A percentile compares a stretch with the other conserved stretches of the same genome.
Evolutionary conservation across 2,113 vertebrate genomes (phyloP).

Genomic region (Urocitellus parryii): DNA sequence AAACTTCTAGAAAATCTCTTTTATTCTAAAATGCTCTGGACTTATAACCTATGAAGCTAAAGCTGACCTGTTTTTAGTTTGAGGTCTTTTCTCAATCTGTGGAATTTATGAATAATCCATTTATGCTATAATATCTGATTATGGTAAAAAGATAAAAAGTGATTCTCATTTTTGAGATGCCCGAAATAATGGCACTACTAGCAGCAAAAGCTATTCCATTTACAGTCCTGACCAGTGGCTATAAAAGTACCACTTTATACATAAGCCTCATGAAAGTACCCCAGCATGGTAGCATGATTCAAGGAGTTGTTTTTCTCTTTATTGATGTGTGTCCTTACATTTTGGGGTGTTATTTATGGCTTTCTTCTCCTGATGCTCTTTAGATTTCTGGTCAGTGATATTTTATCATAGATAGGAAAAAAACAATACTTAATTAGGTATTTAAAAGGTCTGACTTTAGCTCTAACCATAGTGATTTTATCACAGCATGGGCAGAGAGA

Average conservation of each 20-base stretch:
- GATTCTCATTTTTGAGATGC: constrained; percentile 23
- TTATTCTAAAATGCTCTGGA: constrained; percentile 61
- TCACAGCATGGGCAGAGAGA: constrained; percentile 76
- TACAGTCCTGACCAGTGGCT: constrained; percentile 55
- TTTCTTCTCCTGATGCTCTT: constrained; percentile 59
- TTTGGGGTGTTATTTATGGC: constrained; percentile 56
- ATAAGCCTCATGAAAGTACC: constrained; percentile 45
- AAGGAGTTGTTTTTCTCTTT: constrained; percentile 46
- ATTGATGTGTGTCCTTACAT: constrained; percentile 42
- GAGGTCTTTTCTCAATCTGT: constrained; percentile 61
- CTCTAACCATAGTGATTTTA: constrained; percentile 80
- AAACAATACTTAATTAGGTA: constrained; percentile 76
- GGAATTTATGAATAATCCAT: constrained; percentile 74
- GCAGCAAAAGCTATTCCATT: constrained; percentile 51
- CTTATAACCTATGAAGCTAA: constrained; percentile 70
- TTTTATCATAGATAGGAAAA: constrained; percentile 72
- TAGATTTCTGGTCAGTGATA: constrained; percentile 76
- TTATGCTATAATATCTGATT: constrained; percentile 51
- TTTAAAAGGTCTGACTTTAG: constrained; percentile 77
- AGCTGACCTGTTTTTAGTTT: constrained; percentile 58
- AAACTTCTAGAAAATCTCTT: constrained; percentile 58
- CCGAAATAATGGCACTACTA: background rate
- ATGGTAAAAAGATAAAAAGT: constrained; percentile 63
- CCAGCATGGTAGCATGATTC: constrained; percentile 28
- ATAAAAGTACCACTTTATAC: constrained; percentile 61